Evolutionary conservation across 2,888 invertebrate species (phyloP).

Genomic region (Carabus problematicus): DNA sequence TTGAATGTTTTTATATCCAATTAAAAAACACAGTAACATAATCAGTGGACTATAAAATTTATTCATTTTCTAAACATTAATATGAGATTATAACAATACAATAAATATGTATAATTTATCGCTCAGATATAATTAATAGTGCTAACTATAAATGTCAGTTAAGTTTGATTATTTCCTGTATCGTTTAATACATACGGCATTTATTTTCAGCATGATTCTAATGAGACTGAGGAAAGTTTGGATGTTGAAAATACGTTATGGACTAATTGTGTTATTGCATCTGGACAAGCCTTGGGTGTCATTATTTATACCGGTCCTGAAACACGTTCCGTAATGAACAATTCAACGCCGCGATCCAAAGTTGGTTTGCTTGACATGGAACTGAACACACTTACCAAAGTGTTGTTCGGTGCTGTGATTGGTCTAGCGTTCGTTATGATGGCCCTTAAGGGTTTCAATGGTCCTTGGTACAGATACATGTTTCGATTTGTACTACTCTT

Average conservation of each 20-base stretch:
- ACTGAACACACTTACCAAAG: constrained; percentile 96
- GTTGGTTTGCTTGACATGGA: constrained; percentile 94
- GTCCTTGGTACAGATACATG: constrained; percentile 96
- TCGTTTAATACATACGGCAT: background rate
- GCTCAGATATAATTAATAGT: background rate
- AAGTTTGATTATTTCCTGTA: background rate
- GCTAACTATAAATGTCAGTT: background rate
- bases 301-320: constrained; percentile 96
- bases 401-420: constrained; percentile 90
- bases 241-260: constrained; percentile 97
- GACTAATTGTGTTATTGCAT: constrained; percentile 98
- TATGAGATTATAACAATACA: too few relatives aligned
- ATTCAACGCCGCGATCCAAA: constrained; percentile 94
- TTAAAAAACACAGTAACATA: too few relatives aligned
- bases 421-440: constrained; percentile 93
- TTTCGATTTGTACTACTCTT: constrained; percentile 96
- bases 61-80: background rate
- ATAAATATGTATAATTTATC: background rate
- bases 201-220: constrained; percentile 65
- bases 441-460: constrained; percentile 93
- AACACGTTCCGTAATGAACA: constrained; percentile 98
- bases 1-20: constrained; percentile 21
- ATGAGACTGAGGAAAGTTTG: constrained; percentile 77
- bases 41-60: constrained; percentile 7
- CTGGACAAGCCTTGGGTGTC: constrained; percentile 92